Percentiles rank a stretch among this genome's conserved stretches.
phyloP scores from a whole-genome alignment of 2,888 invertebrate genomes.

The Drosophila diplacantha region DNA sequence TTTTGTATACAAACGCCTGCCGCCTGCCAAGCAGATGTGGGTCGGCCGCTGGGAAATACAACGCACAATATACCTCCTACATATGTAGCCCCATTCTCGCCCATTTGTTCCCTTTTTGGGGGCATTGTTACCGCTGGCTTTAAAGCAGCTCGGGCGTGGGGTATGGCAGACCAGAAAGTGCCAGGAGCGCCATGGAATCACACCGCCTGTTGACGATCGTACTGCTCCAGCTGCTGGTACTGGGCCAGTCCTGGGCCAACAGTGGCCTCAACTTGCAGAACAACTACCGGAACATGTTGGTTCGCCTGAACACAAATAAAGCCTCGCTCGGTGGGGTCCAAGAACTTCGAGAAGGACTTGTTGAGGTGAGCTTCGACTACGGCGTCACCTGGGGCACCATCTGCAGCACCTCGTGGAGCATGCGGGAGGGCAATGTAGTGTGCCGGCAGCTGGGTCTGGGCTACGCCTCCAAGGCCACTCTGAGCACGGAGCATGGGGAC shows the following conservation, averaged over 20 bases:
- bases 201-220: conserved; percentile 11
- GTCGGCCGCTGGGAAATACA: conserved; percentile 40
- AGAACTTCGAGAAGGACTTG: conserved; percentile 62
- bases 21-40: conserved; percentile 34
- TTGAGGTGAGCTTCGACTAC: conserved; percentile 69
- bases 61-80: conserved; percentile 47
- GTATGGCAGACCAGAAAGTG: conserved; percentile 14
- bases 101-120: conserved; percentile 24
- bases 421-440: conserved; percentile 72
- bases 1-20: conserved; percentile 33
- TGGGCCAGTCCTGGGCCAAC: conserved; percentile 9
- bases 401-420: conserved; percentile 67
- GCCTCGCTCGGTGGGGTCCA: background rate
- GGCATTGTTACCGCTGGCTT: conserved; percentile 44
- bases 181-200: conserved; percentile 33
- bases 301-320: conserved; percentile 56
- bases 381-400: conserved; percentile 70
- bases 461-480: conserved; percentile 61
- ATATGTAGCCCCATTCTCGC: conserved; percentile 40
- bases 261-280: conserved; percentile 39
- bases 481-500: conserved; percentile 61
- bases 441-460: conserved; percentile 69
- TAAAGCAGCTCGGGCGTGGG: conserved; percentile 36
- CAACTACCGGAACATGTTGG: conserved; percentile 58
- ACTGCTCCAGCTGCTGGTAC: conserved; percentile 27